These are phyloP conservation scores for Smithornis capensis DNA, from an alignment of 2,113 vertebrate species.

Conservation along the genomic window DNA sequence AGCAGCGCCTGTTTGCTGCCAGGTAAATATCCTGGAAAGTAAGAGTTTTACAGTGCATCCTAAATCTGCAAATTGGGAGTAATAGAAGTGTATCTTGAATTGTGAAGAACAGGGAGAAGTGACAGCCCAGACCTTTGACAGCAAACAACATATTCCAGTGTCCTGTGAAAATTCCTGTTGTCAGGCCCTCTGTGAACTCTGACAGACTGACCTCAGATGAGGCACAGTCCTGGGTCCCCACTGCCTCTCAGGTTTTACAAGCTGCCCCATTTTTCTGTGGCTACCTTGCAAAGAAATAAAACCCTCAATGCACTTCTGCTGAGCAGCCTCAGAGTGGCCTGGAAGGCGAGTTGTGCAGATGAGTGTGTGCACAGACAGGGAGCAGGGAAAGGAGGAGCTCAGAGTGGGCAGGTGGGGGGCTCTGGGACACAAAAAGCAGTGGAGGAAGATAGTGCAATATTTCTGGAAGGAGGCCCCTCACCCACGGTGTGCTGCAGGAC, in stretches of 20 bases:
- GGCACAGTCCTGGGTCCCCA: background rate
- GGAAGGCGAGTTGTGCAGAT: accelerated
- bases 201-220: background rate
- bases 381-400: background rate
- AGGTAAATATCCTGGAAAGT: background rate
- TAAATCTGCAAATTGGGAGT: background rate
- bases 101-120: background rate
- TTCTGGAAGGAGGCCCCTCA: background rate
- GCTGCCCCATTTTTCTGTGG: background rate
- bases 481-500: background rate
- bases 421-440: background rate
- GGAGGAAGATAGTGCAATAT: background rate
- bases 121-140: background rate
- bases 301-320: accelerated
- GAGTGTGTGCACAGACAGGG: accelerated
- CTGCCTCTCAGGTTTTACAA: background rate
- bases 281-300: background rate
- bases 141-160: background rate
- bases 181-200: accelerated
- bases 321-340: background rate
- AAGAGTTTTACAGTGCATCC: background rate
- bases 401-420: accelerated
- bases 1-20: background rate
- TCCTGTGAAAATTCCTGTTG: background rate
- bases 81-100: background rate